phyloP scores from a whole-genome alignment of 2,113 vertebrate species.

The Macroglossus sobrinus region DNA sequence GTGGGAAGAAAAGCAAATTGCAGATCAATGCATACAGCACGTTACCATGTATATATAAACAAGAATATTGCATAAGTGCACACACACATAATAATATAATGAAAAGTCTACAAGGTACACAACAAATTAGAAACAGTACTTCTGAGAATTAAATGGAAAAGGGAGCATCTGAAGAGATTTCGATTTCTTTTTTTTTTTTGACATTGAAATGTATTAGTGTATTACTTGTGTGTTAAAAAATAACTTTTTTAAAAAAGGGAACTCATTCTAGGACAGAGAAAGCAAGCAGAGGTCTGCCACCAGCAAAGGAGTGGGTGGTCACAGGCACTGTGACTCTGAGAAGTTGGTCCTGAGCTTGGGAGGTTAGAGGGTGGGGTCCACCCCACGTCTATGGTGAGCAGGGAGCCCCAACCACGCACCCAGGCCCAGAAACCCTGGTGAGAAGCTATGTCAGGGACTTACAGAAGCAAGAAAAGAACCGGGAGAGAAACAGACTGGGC shows the following conservation, averaged over 20 bases:
- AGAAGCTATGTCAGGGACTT: background rate
- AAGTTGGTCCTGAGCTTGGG: background rate
- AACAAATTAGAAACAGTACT: background rate
- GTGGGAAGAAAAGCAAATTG: background rate
- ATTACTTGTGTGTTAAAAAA: background rate
- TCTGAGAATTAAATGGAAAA: background rate
- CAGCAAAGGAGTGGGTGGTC: background rate
- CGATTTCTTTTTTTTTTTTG: background rate
- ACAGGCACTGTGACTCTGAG: background rate
- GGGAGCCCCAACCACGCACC: background rate
- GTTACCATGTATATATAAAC: background rate
- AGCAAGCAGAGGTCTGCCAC: background rate
- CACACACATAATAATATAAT: background rate
- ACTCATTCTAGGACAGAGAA: background rate
- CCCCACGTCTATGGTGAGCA: too few species aligned
- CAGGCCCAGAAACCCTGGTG: background rate
- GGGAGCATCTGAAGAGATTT: background rate
- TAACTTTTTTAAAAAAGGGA: background rate
- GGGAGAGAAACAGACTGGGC: background rate
- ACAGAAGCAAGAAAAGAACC: background rate
- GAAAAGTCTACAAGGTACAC: background rate
- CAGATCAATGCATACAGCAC: background rate
- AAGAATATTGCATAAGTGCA: background rate
- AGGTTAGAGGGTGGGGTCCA: background rate
- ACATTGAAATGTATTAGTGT: background rate